Conservation (phyloP, 2,113 vertebrate species). For the Phalacrocorax pelagicus region DNA sequence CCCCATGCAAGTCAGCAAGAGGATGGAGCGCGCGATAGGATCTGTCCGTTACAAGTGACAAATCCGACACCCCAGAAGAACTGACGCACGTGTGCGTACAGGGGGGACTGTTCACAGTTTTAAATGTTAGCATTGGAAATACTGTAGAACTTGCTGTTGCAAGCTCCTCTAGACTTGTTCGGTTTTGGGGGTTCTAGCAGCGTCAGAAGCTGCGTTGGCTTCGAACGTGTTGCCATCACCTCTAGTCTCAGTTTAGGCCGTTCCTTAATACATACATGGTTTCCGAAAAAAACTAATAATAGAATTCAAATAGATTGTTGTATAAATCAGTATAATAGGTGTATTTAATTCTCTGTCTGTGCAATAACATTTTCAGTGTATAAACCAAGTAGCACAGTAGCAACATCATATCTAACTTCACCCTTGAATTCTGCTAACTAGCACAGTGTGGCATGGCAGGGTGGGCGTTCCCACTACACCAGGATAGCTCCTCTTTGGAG, state of each 20-base stretch:
- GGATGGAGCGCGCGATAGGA: rapidly evolving
- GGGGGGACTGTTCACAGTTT: background rate
- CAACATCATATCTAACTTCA: background rate
- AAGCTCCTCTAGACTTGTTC: background rate
- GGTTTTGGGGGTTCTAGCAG: background rate
- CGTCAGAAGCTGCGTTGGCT: background rate
- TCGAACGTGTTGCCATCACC: rapidly evolving
- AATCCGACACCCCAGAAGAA: background rate
- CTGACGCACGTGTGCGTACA: rapidly evolving
- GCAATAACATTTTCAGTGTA: too few relatives aligned
- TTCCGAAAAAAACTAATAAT: background rate
- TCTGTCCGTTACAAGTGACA: background rate
- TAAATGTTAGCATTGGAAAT: background rate
- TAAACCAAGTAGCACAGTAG: background rate
- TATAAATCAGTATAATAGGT: background rate
- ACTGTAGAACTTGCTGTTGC: background rate
- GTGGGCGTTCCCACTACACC: background rate
- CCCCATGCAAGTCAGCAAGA: background rate
- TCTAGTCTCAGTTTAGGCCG: background rate
- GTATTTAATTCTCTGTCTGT: background rate
- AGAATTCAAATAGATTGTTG: too few relatives aligned
- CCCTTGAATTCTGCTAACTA: background rate
- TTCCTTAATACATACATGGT: background rate
- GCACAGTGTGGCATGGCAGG: background rate
- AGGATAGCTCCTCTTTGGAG: background rate